Evolutionary conservation across 2,888 invertebrate species (phyloP), one percentile per base, ranked within the genome.

Genomic region (Agrenia bidenticulata): DNA sequence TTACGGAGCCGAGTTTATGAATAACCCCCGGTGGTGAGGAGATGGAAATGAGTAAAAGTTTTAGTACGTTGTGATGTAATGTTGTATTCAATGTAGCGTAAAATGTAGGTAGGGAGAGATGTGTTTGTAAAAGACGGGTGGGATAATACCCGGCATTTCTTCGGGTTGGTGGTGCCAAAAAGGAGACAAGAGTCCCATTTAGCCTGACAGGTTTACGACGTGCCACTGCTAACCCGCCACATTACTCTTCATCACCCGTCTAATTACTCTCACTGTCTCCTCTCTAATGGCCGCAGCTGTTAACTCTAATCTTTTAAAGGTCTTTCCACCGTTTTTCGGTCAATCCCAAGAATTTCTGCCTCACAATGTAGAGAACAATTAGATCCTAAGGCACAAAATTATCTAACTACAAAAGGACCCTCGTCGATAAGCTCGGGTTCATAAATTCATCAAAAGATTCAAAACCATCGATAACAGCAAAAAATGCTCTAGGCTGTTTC

Each of bases 221-320:
- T 73, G 73, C 70, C 65, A 73, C 72, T 69, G 68, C 62, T 65
- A 70, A 64, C 68, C 68, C 64, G 53, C 58, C 61, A 68, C 73
- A 72, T 73, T 73, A 70, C 72, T 73, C 73, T 73, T 73, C 73
- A 72, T 73, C 73, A 73, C 69, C 61, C 61, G 61, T 63, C 67
- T 73, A 73, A 73, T 71, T 73, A 73, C 73, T 66, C 64, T 60
- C 56, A 51, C 51, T 51, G 23, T 23, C 63, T 71, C 69, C 21
- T 24, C 23, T 51, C 63, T 71, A 73, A 73, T 70, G 68, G 67
- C 66, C 66, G 64, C 66, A 72, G 51, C 51, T 51, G 51, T 51
- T 51, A 11, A 11, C 13, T 23, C 49, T 49, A 49, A 49, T 49
- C 49, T 49, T 11, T 39, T 15, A n/a, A n/a, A n/a, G n/a, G n/a